These are phyloP conservation scores for Psilopsiagon aymara DNA, from an alignment of 2,113 vertebrate genomes.

Conservation along the genomic window DNA sequence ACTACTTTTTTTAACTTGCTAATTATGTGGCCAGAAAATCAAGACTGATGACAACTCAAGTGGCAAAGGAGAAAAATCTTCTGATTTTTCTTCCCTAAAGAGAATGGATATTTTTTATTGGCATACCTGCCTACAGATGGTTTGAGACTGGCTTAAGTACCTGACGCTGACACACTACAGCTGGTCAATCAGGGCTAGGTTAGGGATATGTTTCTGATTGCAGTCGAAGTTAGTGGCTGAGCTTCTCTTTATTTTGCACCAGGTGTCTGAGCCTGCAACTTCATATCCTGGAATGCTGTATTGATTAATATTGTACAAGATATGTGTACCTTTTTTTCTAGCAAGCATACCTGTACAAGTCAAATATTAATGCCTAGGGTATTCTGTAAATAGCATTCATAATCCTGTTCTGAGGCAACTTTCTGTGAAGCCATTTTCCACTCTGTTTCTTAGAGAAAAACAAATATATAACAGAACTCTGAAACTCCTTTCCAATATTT, in stretches of 20 bases:
- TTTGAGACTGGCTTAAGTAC: neutral
- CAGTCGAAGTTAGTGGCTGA: neutral
- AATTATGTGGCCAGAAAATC: neutral
- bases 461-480: slow-evolving; percentile 46
- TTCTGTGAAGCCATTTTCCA: slow-evolving; percentile 51
- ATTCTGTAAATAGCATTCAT: slow-evolving; percentile 41
- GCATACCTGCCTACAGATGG: neutral
- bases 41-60: neutral
- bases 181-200: neutral
- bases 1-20: neutral
- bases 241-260: neutral
- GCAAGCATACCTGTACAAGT: neutral
- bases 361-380: slow-evolving; percentile 47
- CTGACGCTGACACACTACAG: neutral
- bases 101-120: neutral
- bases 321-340: neutral
- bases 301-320: slow-evolving; percentile 42
- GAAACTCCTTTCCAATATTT: slow-evolving; percentile 45
- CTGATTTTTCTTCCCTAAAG: neutral
- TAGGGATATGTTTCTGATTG: neutral
- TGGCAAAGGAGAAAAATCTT: neutral
- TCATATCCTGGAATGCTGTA: neutral
- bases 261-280: neutral
- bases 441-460: slow-evolving; percentile 55
- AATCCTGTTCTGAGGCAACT: slow-evolving; percentile 36